Base-by-base conservation (phyloP, 2,888 invertebrate genomes). In the Belgica antarctica region DNA sequence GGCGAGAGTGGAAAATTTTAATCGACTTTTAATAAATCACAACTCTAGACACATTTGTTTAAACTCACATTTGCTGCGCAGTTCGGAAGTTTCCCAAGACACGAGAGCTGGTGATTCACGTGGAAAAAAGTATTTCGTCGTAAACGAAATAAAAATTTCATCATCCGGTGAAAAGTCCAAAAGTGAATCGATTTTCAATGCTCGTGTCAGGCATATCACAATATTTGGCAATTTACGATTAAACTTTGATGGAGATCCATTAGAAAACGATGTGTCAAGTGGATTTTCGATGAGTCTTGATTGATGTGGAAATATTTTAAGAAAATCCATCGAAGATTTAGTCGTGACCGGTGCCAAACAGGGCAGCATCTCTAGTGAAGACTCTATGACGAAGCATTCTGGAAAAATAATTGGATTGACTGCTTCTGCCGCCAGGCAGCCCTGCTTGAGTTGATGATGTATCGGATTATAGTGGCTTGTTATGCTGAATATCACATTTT, bases 251-350 rank as follows among this genome's bases (percentile, higher is more conserved):
- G 7, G 52, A 19, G 52, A 8, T 52, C 17, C 19, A 52, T 52
- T 52, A 22, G 52, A 52, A 52, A 52, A 52, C 22, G 22, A 52
- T 52, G 52, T 52, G 52, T 52, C 17, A 12, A 4, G n/a, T n/a
- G 22, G 52, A 19, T n/a, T 52, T n/a, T 52, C 52, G 34, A 31
- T 8, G 19, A 52, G 4, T 22, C 41, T 10, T n/a, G 4, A 10
- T n/a, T 41, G 41, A 41, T 41, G 41, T 41, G 41, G 41, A 41
- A 41, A 41, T 41, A 12, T 41, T 15, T n/a, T n/a, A n/a, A n/a
- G n/a, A n/a, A n/a, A n/a, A 41, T 41, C 41, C 2, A 41, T 5
- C 41, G 41, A n/a, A n/a, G n/a, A n/a, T n/a, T n/a, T n/a, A n/a
- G n/a, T n/a, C n/a, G n/a, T n/a, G n/a, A n/a, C n/a, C n/a, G n/a